Evolutionary conservation across 30 jellyfish, hydroid and myxozoan genomes (phyloP).

Genomic region (Turritopsis dohrnii): DNA sequence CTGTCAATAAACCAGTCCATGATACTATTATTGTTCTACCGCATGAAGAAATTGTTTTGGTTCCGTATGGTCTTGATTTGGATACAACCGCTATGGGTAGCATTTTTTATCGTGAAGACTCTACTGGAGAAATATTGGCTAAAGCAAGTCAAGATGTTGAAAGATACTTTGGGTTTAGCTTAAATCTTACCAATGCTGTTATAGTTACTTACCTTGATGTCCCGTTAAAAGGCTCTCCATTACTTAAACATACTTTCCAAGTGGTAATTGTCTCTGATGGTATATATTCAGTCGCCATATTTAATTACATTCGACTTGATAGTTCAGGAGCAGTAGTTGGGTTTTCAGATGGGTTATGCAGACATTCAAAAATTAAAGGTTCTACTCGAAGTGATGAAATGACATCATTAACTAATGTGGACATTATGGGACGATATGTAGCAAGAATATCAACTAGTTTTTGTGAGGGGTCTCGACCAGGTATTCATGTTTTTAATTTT

Average conservation of each 20-base stretch:
- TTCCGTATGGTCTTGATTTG: neutral
- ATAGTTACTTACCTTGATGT: neutral
- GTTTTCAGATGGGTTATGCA: neutral
- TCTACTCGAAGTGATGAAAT: neutral
- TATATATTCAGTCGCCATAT: neutral
- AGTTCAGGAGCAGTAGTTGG: neutral
- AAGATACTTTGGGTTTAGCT: too few species aligned
- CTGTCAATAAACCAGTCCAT: neutral
- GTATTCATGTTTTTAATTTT: too few species aligned
- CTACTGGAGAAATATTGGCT: neutral
- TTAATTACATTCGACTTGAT: neutral
- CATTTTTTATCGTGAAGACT: neutral
- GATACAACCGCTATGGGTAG: neutral
- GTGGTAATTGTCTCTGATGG: neutral
- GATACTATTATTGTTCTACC: neutral
- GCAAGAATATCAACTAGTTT: neutral
- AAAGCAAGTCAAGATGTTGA: neutral
- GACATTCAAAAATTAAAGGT: neutral
- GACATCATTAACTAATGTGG: neutral
- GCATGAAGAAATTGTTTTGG: neutral
- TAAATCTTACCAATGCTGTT: neutral
- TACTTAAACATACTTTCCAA: neutral
- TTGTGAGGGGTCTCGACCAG: neutral
- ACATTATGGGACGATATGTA: neutral
- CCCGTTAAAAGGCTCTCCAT: neutral